Base-by-base conservation (phyloP, 2,797 vertebrate genomes). In the Pangasius sanitwongsei region DNA sequence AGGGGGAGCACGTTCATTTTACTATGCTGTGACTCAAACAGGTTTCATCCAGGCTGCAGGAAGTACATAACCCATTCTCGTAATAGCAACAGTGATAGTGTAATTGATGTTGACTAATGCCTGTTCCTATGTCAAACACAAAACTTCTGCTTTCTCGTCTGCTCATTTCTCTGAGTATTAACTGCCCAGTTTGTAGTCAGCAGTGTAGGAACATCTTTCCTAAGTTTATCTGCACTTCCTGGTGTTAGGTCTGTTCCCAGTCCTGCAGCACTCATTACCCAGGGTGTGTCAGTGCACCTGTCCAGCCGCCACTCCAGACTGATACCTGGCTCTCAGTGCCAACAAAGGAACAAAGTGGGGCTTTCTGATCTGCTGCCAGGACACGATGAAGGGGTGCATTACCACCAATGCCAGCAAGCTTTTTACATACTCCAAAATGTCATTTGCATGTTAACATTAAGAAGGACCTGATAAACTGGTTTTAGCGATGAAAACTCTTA, bases 151-250 rank as follows among this genome's bases (percentile, higher is more conserved):
- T 87, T 90, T 89, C 85, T 82, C 34, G 20, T 55, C 41, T 25
- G 59, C 63, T 53, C 65, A 63, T 34, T 6, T 28, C 63, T 57
- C 15, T 28, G 34, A 50, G 44, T 55, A 31, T 82, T 82, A 87
- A 77, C 74, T 82, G 91, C 55, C 78, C 86, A 77, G 80, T 77
- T 34, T 85, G 72, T 89, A 85, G 59, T 59, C 82, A 81, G 59
- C 85, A 20, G 12, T 59, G 82, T 87, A 87, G 78, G 34, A 89
- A 86, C 61, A 61, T 84, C 67, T 87, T 81, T 81, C 59, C 82
- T 63, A 41, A n/a, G 67, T 86, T 91, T 93, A 93, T 92, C 86
- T 88, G 65, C 48, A 88, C 90, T 92, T 93, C 91, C 91, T 92
- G 78, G 87, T 91, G 85, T 81, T 50, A 80, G 86, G 53, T 88